Evolutionary conservation across 2,888 invertebrate species (phyloP).

Genomic region (Saturnia pavonia): DNA sequence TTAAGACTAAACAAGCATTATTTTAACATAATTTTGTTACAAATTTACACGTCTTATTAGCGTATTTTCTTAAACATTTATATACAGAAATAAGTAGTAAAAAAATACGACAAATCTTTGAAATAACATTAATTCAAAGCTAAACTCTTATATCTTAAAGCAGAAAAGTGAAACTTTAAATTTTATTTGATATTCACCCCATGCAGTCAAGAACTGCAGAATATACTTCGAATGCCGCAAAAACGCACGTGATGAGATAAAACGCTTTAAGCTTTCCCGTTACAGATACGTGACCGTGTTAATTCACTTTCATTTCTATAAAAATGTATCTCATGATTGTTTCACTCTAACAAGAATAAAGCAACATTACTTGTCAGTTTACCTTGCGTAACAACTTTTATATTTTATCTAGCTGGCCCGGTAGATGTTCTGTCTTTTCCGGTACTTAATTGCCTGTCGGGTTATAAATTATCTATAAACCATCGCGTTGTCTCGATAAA

Average conservation of each 20-base stretch:
- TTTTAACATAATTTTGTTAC: not conserved
- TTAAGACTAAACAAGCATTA: not conserved
- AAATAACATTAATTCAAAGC: not conserved
- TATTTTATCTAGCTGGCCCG: too few relatives aligned
- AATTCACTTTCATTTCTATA: slow-evolving; percentile 13
- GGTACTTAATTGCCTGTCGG: too few relatives aligned
- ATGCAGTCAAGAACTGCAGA: not conserved
- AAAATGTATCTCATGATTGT: not conserved
- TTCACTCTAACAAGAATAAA: not conserved
- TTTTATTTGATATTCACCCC: not conserved
- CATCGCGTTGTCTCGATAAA: too few relatives aligned
- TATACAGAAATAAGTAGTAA: not conserved
- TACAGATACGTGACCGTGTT: slow-evolving; percentile 8
- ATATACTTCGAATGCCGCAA: not conserved
- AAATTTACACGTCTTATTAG: not conserved
- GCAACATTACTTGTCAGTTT: not conserved
- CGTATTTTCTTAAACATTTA: not conserved
- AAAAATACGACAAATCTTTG: not conserved
- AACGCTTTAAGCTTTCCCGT: slow-evolving; percentile 9
- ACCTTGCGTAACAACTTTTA: not conserved
- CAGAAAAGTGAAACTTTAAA: not conserved
- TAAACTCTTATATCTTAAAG: not conserved
- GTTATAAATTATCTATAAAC: too few relatives aligned
- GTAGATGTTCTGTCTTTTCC: too few relatives aligned
- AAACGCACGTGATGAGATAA: slow-evolving; percentile 2